Base-by-base conservation (phyloP, 2,888 invertebrate species). In the Pharmacophagus antenor region DNA sequence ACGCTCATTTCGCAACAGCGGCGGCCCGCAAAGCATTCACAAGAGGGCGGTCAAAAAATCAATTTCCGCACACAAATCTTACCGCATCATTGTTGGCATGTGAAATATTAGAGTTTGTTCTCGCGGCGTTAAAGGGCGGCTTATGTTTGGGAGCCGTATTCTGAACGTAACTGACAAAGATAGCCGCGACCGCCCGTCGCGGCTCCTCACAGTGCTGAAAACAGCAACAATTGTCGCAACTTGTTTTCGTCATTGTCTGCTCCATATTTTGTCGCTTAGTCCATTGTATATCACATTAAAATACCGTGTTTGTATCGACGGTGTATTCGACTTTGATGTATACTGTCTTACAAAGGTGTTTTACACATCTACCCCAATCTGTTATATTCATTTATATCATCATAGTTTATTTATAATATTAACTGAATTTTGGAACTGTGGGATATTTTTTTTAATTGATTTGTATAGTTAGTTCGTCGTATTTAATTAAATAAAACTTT, bases 51-150 rank as follows among this genome's bases (percentile, higher is more conserved):
- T 80, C 76, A 85, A 89, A 89, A 89, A 88, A 88, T 84, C 88
- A 85, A 89, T 89, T 88, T 90, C 90, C 89, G 90, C 88, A 89
- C 86, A 89, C 88, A 88, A 89, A 88, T 88, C 83, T 84, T 79
- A 75, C 82, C 66, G 67, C 70, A 86, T 88, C 88, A 89, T 90
- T 90, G 90, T 89, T 82, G 84, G 73, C 70, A 73, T 80, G 82
- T 86, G 84, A 88, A 83, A 84, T 88, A 88, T 87, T 82, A 79
- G 67, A 77, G 76, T 76, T 78, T 75, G 77, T 74, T 74, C 73
- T 72, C 67, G 70, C 74, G 66, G 70, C 74, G 67, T 72, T 73
- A 80, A 81, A 79, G 71, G 77, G 77, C 80, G 80, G 80, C 63
- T 57, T 56, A 64, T 73, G 63, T 79, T 82, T 80, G 74, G 70